Base-by-base conservation (phyloP, 2,888 invertebrate genomes). In the Aporophyla nigra region DNA sequence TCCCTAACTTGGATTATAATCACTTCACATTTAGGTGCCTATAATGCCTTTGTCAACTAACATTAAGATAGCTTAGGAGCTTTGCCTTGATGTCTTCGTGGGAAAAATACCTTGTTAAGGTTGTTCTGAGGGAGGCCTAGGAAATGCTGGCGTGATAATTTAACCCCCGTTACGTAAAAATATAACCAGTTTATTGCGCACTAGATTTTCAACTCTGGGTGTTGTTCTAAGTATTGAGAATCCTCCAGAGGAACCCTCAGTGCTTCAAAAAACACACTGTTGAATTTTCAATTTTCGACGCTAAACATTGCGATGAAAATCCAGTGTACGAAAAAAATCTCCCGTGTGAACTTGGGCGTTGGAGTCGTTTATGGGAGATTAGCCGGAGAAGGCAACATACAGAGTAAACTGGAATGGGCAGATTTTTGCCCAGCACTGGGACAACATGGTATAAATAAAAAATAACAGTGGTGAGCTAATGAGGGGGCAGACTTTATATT, bases 1-100 rank as follows among this genome's bases (percentile, higher is more conserved):
- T 68, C 76, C 86, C 77, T n/a, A 88, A 85, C 83, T 85, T 65
- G 69, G 65, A 79, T 83, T 76, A 86, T 83, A 77, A 85, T 86
- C 76, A 76, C 83, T 78, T 76, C 46, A 71, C 66, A 65, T 49
- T 85, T 83, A 46, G 54, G 56, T 56, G 49, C 53, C 16, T 58
- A 61, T 69, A 69, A 66, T 70, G 63, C 59, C 63, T 73, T 82
- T 68, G 77, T 81, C 49, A 84, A 70, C 76, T 46, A 27, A 70
- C 43, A 59, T 83, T 65, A 76, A 58, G 65, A 69, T 72, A 43
- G 76, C 43, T 40, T 46, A 49, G 27, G 19, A 61, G 19, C 51
- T 27, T 43, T 40, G 24, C 24, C 43, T 75, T 56, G 33, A 62
- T 58, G 7, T 66, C 19, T 65, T 1, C 19, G n/a, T n/a, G n/a